These are phyloP conservation scores for Mythimna pallens DNA, from an alignment of 2,888 invertebrate genomes.

Conservation along the genomic window DNA sequence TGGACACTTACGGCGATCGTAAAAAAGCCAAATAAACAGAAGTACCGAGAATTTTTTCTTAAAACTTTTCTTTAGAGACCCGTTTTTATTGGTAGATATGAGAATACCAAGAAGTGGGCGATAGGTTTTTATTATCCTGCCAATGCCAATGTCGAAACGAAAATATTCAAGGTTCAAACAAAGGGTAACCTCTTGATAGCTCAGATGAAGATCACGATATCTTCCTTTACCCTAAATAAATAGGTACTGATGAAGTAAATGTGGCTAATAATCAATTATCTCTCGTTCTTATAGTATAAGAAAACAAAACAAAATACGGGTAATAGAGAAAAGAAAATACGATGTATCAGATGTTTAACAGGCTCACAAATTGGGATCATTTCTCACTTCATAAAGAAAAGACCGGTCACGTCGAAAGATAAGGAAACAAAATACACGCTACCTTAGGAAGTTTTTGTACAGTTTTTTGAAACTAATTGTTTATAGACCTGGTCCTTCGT, in stretches of 20 bases:
- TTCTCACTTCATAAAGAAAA: conserved; percentile 55
- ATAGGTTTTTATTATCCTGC: conserved; percentile 37
- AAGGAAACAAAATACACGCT: conserved; percentile 55
- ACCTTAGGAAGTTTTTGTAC: conserved; percentile 46
- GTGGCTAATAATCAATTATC: conserved; percentile 3
- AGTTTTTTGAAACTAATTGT: conserved; percentile 54
- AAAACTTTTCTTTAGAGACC: conserved; percentile 38
- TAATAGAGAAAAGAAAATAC: conserved; percentile 41
- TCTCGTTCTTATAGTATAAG: not conserved
- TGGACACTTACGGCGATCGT: conserved; percentile 53
- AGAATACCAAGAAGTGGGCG: conserved; percentile 30
- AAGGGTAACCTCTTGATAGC: not conserved
- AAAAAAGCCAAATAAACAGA: conserved; percentile 60
- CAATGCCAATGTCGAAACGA: conserved; percentile 12
- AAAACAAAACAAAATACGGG: conserved; percentile 25
- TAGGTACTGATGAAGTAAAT: not conserved
- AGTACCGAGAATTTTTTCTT: conserved; percentile 48
- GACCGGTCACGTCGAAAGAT: conserved; percentile 56
- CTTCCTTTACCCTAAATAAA: not conserved
- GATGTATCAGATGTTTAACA: conserved; percentile 56
- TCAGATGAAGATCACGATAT: not conserved
- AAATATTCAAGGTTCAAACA: conserved; percentile 12
- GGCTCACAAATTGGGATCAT: conserved; percentile 57
- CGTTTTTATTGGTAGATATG: conserved; percentile 40
- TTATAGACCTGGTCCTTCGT: conserved; percentile 38